A percentile compares a stretch with the other conserved stretches of the same genome.
Evolutionary conservation across 2,888 invertebrate species (phyloP).

Genomic region (Pasiphila rectangulata): DNA sequence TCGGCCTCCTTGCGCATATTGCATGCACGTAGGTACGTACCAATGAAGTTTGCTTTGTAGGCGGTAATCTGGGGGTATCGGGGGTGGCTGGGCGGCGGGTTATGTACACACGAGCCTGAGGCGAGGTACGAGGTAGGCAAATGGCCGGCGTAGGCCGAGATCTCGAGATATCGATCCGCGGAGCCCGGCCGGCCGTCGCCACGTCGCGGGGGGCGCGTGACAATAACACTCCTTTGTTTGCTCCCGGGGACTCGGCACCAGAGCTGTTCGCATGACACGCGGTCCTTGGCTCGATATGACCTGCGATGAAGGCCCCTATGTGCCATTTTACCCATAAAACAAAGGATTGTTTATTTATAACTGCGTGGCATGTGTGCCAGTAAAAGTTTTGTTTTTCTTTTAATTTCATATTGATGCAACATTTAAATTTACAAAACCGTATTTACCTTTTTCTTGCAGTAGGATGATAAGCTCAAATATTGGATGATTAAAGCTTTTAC

Average conservation of each 20-base stretch:
- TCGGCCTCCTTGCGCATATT: constrained; percentile 80
- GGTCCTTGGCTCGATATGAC: too few relatives aligned
- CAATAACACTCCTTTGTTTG: constrained; percentile 80
- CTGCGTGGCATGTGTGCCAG: neutral
- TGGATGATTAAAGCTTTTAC: too few relatives aligned
- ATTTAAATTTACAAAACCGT: too few relatives aligned
- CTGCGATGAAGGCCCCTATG: too few relatives aligned
- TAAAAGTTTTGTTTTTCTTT: neutral
- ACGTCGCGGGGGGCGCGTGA: constrained; percentile 69
- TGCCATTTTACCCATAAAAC: too few relatives aligned
- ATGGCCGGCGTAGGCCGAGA: constrained; percentile 80
- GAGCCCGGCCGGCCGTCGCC: constrained; percentile 65
- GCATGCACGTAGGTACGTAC: constrained; percentile 81
- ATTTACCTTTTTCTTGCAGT: too few relatives aligned
- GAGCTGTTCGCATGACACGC: too few relatives aligned
- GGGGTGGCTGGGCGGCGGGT: constrained; percentile 75
- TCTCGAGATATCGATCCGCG: constrained; percentile 79
- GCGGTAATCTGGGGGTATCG: constrained; percentile 79
- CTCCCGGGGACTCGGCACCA: constrained; percentile 27
- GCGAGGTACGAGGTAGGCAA: constrained; percentile 81
- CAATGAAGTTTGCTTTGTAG: constrained; percentile 81
- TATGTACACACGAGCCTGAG: constrained; percentile 79
- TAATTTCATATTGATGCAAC: too few relatives aligned
- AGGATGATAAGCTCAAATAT: too few relatives aligned
- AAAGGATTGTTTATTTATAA: too few relatives aligned